phyloP scores from a whole-genome alignment of 2,888 invertebrate species.

The Lamellibrachia satsuma region DNA sequence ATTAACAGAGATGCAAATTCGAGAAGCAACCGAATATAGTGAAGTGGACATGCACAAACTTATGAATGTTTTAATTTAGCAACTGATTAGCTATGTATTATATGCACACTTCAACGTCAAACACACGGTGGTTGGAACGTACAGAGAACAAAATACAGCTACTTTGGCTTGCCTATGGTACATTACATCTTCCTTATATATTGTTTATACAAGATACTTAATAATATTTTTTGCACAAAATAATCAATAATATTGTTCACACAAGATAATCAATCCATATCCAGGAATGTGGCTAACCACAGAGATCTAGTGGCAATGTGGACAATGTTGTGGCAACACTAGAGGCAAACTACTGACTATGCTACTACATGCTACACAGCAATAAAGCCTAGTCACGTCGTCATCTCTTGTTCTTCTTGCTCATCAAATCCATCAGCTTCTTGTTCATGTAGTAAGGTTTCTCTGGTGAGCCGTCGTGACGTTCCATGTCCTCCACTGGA shows the following conservation, averaged over 20 bases:
- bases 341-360: neutral
- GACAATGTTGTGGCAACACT: neutral
- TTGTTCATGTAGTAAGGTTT: constrained; percentile 96
- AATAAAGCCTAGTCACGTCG: neutral
- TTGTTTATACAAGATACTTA: too few species aligned
- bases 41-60: neutral
- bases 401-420: constrained; percentile 73
- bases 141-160: neutral
- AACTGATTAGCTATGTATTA: neutral
- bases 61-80: neutral
- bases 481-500: constrained; percentile 89
- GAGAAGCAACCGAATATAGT: neutral
- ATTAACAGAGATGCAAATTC: neutral
- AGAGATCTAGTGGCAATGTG: neutral
- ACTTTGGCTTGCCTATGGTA: neutral
- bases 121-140: neutral
- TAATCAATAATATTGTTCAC: neutral
- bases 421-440: constrained; percentile 87
- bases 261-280: neutral
- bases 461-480: constrained; percentile 89
- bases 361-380: neutral
- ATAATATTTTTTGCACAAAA: neutral
- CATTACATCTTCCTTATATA: neutral
- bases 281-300: neutral
- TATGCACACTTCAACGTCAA: neutral